Evolutionary conservation across 2,113 vertebrate species (phyloP).

Genomic region (Pedionomus torquatus): DNA sequence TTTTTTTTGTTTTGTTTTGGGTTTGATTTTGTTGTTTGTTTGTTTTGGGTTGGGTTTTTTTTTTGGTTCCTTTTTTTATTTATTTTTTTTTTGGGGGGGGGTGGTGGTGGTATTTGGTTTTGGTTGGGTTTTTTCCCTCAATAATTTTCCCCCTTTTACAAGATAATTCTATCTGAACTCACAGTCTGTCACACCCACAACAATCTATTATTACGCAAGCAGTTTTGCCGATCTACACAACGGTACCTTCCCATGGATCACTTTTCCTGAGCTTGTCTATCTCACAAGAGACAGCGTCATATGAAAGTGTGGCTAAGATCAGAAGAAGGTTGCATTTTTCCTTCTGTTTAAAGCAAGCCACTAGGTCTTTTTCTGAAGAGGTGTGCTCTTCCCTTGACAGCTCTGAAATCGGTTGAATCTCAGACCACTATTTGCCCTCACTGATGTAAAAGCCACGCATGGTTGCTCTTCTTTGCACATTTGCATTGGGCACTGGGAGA

Average conservation of each 20-base stretch:
- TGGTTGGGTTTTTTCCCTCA: too few species aligned
- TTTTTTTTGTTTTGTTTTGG: neutral
- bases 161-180: neutral
- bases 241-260: neutral
- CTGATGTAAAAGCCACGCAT: neutral
- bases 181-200: neutral
- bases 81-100: too few species aligned
- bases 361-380: neutral
- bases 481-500: neutral
- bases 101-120: too few species aligned
- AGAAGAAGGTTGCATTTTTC: neutral
- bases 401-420: neutral
- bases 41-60: too few species aligned
- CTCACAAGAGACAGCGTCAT: fast-evolving
- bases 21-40: too few species aligned
- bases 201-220: neutral
- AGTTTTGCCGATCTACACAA: neutral
- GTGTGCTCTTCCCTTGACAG: neutral
- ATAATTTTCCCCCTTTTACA: neutral
- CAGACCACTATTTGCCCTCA: neutral
- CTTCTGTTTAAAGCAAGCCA: neutral
- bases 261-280: neutral
- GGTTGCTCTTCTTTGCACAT: neutral
- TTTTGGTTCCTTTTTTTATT: too few species aligned
- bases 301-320: neutral